Conservation (phyloP, 2,797 vertebrate species). For the Pogonophryne albipinna region DNA sequence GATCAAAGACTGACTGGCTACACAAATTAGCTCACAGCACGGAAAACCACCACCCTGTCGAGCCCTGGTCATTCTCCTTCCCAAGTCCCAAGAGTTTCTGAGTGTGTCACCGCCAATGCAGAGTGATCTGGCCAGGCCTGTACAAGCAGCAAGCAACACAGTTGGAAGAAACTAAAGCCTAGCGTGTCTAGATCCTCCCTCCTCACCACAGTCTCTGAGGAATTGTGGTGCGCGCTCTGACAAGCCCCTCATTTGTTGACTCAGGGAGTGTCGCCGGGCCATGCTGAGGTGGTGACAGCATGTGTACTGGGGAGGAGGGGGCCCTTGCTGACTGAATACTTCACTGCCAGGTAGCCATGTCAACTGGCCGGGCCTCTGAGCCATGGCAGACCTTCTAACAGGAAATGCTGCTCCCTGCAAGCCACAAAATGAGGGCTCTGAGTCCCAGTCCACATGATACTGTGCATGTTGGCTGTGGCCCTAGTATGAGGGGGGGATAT, state of each 20-base stretch:
- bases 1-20: constrained; percentile 29
- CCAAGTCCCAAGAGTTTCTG: constrained; percentile 19
- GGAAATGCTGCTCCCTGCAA: constrained; percentile 62
- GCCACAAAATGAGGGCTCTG: constrained; percentile 51
- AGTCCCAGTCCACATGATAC: constrained; percentile 65
- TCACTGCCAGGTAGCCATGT: constrained; percentile 78
- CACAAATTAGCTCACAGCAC: constrained; percentile 42
- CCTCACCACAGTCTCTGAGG: constrained; percentile 79
- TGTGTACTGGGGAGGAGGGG: constrained; percentile 65
- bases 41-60: constrained; percentile 45
- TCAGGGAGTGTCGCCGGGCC: constrained; percentile 84
- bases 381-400: constrained; percentile 57
- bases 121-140: constrained; percentile 43
- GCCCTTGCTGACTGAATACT: constrained; percentile 70
- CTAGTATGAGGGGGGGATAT: constrained; percentile 51
- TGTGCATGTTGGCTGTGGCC: constrained; percentile 61
- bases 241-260: constrained; percentile 85
- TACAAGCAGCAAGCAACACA: constrained; percentile 62
- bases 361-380: constrained; percentile 65
- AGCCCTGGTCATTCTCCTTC: constrained; percentile 46
- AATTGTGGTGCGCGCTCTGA: constrained; percentile 84
- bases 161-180: constrained; percentile 78
- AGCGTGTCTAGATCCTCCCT: constrained; percentile 76
- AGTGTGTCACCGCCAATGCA: constrained; percentile 40
- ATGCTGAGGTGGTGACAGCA: constrained; percentile 83